Conservation (phyloP, 2,797 vertebrate genomes). For the Anisognathus igniventris region DNA sequence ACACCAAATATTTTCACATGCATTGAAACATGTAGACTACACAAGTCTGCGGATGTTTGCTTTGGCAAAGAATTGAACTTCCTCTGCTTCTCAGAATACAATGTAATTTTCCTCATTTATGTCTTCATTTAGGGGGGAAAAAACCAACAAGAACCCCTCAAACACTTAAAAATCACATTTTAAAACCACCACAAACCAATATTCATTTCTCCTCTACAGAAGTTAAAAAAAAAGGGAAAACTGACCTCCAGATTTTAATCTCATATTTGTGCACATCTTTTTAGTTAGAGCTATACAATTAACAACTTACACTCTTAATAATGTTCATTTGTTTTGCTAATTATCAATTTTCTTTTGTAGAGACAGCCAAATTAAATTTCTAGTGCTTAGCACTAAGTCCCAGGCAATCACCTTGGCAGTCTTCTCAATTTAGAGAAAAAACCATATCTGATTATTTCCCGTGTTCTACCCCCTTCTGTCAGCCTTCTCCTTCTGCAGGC, state of each 20-base stretch:
- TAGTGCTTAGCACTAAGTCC: background rate
- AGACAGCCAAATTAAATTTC: background rate
- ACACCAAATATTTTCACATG: conserved; percentile 66
- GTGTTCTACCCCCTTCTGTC: background rate
- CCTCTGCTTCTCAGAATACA: conserved; percentile 65
- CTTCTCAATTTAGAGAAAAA: background rate
- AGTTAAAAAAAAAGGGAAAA: background rate
- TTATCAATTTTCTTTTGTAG: background rate
- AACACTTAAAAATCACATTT: background rate
- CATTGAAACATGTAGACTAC: conserved; percentile 50
- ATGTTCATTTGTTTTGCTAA: background rate
- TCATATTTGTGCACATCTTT: background rate
- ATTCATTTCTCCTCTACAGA: background rate
- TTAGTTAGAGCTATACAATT: background rate
- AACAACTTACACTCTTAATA: background rate
- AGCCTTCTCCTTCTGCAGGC: background rate
- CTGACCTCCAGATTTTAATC: background rate
- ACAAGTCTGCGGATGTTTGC: conserved; percentile 68
- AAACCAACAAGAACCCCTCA: background rate
- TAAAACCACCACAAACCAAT: background rate
- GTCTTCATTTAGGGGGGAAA: background rate
- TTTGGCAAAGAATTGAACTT: conserved; percentile 63
- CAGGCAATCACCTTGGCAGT: background rate
- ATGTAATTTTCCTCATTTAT: conserved; percentile 41
- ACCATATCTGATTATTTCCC: background rate